Base-by-base conservation (phyloP, 2,888 invertebrate species). In the Pristionchus arcanus region DNA sequence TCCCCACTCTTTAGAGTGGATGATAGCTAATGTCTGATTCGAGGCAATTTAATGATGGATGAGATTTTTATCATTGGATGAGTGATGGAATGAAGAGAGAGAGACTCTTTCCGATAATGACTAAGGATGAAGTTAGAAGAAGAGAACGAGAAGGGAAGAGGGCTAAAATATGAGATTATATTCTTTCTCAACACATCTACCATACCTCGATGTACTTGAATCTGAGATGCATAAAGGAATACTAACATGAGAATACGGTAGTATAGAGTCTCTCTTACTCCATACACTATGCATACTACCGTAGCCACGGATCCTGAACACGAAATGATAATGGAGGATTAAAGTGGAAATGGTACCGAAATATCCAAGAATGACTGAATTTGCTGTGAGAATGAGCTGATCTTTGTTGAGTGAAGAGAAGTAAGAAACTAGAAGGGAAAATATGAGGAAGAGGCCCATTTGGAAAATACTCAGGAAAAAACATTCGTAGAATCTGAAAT, bases 401-500 rank as follows among this genome's bases (percentile, higher is more conserved):
- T 88, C 88, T 85, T 59, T 74, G 21, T 34, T 53, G 42, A 77
- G 55, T 53, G 31, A n/a, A 25, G 34, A 74, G 31, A 74, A 37
- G 28, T 63, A 34, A 25, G 84, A n/a, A n/a, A 77, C 13, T 4
- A 88, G 55, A 5, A 88, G 28, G 25, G 53, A 34, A 55, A 55
- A 59, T 11, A 53, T 3, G 31, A 88, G 34, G 34, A 55, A 88
- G 13, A 88, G 11, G 9, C 34, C 34, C 88, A 88, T 88, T 34
- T 88, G 55, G 11, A 88, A 25, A 25, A 59, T 25, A 37, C 31
- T 31, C 16, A 88, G 37, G 19, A 53, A 77, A 34, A 77, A 34
- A 88, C 74, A 74, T 55, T 74, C 88, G 59, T 88, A 88, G 88
- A 88, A 88, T 77, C 88, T 88, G 25, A 11, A 88, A 55, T 49